phyloP scores from a whole-genome alignment of 2,797 vertebrate species.

The Pachyuromys duprasi region DNA sequence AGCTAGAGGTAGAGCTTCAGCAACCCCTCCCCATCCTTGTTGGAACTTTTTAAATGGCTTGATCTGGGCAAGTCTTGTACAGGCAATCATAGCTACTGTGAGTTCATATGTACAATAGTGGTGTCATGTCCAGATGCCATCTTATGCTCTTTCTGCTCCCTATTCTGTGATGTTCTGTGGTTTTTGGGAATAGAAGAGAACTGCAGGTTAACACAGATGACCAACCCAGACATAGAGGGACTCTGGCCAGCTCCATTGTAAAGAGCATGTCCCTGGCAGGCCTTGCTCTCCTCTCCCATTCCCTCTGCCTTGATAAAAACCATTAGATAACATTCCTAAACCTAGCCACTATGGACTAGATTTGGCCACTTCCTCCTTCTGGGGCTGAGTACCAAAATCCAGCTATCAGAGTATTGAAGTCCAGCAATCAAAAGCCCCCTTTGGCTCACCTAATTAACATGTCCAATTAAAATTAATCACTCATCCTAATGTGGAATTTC shows the following conservation, averaged over 20 bases:
- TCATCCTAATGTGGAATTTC: background rate
- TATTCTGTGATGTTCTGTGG: too few species aligned
- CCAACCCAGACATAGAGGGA: background rate
- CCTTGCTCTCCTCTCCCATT: background rate
- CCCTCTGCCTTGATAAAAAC: background rate
- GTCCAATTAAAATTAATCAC: background rate
- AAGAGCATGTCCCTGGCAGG: too few species aligned
- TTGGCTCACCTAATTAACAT: background rate
- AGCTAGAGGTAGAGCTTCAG: background rate
- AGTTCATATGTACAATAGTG: too few species aligned
- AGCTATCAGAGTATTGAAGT: background rate
- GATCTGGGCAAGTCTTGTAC: background rate
- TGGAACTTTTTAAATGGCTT: background rate
- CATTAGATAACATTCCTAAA: background rate
- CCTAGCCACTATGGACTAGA: background rate
- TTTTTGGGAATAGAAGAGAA: too few species aligned
- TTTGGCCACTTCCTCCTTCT: background rate
- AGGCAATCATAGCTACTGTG: too few species aligned
- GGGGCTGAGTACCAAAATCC: background rate
- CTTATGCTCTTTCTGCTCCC: background rate
- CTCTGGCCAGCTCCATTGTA: background rate
- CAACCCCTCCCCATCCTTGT: background rate
- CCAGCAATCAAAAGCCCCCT: background rate
- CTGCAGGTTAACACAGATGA: background rate
- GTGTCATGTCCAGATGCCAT: too few species aligned